A percentile compares a stretch with the other conserved stretches of the same genome.
phyloP scores from a whole-genome alignment of 2,113 vertebrate species.

The rabbit (Oryctolagus cuniculus) region DNA sequence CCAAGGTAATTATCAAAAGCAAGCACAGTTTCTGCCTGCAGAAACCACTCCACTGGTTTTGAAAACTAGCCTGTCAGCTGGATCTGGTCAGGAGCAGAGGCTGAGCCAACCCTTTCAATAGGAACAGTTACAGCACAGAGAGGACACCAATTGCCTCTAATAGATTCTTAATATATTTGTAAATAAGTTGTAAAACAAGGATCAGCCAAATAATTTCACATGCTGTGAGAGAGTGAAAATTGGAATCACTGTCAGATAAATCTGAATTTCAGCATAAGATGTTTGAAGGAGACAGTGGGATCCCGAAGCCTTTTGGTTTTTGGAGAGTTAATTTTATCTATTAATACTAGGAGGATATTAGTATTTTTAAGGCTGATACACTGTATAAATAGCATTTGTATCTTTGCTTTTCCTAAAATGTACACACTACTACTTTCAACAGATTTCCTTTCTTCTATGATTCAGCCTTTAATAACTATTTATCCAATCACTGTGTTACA shows the following conservation, averaged over 20 bases:
- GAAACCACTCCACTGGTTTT: conserved; percentile 64
- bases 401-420: conserved; percentile 65
- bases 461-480: conserved; percentile 71
- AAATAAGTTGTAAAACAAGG: conserved; percentile 74
- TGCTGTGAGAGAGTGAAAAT: conserved; percentile 57
- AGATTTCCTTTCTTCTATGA: conserved; percentile 67
- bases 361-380: conserved; percentile 50
- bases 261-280: conserved; percentile 57
- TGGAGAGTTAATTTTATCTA: conserved; percentile 62
- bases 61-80: conserved; percentile 61
- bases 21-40: conserved; percentile 62
- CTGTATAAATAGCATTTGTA: conserved; percentile 54
- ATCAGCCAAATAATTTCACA: conserved; percentile 70
- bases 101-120: conserved; percentile 55
- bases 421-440: conserved; percentile 60
- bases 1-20: conserved; percentile 80
- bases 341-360: conserved; percentile 48
- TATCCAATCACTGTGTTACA: conserved; percentile 71
- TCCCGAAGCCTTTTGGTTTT: conserved; percentile 5
- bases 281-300: conserved; percentile 38
- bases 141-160: conserved; percentile 50
- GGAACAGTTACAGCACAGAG: conserved; percentile 55
- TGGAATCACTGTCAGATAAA: conserved; percentile 59
- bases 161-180: conserved; percentile 53
- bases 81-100: conserved; percentile 60